These are phyloP conservation scores for Ceramica pisi DNA, from an alignment of 2,888 invertebrate species.

Conservation along the genomic window DNA sequence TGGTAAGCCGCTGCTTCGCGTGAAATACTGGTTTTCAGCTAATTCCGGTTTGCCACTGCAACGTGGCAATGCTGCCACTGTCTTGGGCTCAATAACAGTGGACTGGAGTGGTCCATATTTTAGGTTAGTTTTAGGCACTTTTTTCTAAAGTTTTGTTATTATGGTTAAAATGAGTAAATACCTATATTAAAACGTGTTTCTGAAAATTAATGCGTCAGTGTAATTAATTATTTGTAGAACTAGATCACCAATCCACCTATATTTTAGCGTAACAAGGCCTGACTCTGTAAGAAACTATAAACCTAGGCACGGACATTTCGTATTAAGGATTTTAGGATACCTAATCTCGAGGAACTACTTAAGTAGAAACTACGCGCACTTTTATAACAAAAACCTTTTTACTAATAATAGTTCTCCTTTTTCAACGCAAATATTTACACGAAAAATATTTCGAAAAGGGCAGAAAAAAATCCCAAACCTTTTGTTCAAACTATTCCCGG, in stretches of 20 bases:
- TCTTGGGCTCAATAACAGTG: too few relatives aligned
- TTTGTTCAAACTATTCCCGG: neutral
- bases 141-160: too few relatives aligned
- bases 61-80: too few relatives aligned
- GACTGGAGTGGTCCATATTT: too few relatives aligned
- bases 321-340: constrained; percentile 17
- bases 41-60: too few relatives aligned
- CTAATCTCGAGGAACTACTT: constrained; percentile 23
- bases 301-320: constrained; percentile 5
- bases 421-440: constrained; percentile 19
- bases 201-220: too few relatives aligned
- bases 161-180: too few relatives aligned
- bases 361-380: constrained; percentile 11
- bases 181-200: too few relatives aligned
- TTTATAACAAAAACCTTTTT: constrained; percentile 50
- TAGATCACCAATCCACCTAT: neutral
- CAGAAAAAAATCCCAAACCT: neutral
- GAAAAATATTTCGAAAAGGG: neutral
- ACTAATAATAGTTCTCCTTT: constrained; percentile 6
- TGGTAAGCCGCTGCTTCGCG: too few relatives aligned
- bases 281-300: neutral
- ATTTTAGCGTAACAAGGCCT: neutral
- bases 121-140: too few relatives aligned
- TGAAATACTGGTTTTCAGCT: too few relatives aligned
- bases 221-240: constrained; percentile 1